Evolutionary conservation across 2,797 vertebrate species (phyloP).

Genomic region (Glyptemys insculpta): DNA sequence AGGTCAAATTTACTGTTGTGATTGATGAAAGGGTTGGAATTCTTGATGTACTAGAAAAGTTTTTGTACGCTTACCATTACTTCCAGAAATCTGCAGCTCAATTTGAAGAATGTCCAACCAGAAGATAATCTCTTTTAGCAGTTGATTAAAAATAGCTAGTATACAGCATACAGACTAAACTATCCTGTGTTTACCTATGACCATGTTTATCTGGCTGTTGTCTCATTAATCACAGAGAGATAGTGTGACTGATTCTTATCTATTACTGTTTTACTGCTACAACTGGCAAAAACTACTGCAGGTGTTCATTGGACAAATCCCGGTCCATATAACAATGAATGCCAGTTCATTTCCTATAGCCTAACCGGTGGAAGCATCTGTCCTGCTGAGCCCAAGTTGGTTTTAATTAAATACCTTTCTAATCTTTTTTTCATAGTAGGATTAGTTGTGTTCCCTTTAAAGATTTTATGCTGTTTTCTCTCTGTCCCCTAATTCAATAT

Average conservation of each 20-base stretch:
- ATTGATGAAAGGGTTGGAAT: neutral
- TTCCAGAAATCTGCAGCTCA: neutral
- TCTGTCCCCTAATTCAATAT: neutral
- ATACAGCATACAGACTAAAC: fast-evolving
- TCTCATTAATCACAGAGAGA: neutral
- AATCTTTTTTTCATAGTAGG: neutral
- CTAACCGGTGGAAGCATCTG: fast-evolving
- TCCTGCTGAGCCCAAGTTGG: neutral
- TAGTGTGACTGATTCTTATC: neutral
- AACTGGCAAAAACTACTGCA: neutral
- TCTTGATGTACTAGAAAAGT: neutral
- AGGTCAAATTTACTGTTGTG: neutral
- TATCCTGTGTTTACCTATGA: neutral
- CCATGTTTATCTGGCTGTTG: neutral
- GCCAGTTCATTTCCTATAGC: neutral
- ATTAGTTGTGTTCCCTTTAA: neutral
- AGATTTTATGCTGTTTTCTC: neutral
- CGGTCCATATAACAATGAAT: neutral
- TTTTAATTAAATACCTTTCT: neutral
- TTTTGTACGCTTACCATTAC: neutral
- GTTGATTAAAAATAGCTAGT: neutral
- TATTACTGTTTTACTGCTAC: neutral
- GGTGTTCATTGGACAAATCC: neutral
- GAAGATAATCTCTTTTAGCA: neutral
- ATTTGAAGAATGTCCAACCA: neutral